phyloP scores from a whole-genome alignment of 1,140 invertebrate species.

The Tetramorium parvispinum region DNA sequence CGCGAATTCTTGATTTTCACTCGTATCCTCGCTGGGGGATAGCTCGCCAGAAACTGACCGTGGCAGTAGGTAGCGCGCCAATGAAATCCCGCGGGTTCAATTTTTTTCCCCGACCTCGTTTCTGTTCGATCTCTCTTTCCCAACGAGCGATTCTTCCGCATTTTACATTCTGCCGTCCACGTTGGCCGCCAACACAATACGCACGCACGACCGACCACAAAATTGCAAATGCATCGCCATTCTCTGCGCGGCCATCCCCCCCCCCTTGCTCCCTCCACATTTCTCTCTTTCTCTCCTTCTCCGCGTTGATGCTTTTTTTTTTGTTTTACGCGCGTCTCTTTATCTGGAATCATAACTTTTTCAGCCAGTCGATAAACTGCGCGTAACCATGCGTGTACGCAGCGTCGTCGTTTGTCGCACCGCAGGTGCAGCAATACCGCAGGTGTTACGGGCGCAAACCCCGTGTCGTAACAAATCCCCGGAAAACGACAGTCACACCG shows the following conservation, averaged over 20 bases:
- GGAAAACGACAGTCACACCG: slow-evolving; percentile 45
- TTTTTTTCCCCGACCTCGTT: slow-evolving; percentile 71
- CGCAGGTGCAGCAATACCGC: slow-evolving; percentile 56
- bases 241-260: neutral
- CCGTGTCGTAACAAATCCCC: slow-evolving; percentile 43
- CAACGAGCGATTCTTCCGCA: slow-evolving; percentile 74
- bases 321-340: slow-evolving; percentile 57
- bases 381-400: slow-evolving; percentile 61
- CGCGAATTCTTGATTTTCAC: slow-evolving; percentile 61
- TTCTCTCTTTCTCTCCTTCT: neutral
- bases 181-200: slow-evolving; percentile 66
- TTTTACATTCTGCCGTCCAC: slow-evolving; percentile 68
- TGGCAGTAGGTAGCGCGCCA: slow-evolving; percentile 65
- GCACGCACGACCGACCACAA: slow-evolving; percentile 69
- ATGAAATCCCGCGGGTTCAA: slow-evolving; percentile 74
- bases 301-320: neutral
- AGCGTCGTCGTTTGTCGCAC: slow-evolving; percentile 17
- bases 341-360: slow-evolving; percentile 64
- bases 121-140: slow-evolving; percentile 68
- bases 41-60: slow-evolving; percentile 68
- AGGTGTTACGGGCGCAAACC: slow-evolving; percentile 33
- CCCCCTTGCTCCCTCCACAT: neutral
- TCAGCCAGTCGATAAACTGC: slow-evolving; percentile 61
- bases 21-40: slow-evolving; percentile 51
- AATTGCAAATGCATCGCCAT: slow-evolving; percentile 69